phyloP scores from a whole-genome alignment of 2,113 vertebrate species.

The crab-eating macaque (Macaca fascicularis) region DNA sequence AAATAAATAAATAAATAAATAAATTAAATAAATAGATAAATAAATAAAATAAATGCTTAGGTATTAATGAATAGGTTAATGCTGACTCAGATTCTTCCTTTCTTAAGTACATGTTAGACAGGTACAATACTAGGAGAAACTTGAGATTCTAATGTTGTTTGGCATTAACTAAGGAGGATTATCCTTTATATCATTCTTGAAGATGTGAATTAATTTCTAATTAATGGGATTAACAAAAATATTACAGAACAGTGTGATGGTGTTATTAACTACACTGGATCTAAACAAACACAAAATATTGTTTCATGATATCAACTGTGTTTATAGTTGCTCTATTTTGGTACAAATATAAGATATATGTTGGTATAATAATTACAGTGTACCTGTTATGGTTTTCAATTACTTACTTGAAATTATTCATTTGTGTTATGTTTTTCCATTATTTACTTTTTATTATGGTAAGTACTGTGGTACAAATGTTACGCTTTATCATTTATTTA shows the following conservation, averaged over 20 bases:
- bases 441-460: background rate
- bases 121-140: background rate
- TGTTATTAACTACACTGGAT: constrained; percentile 55
- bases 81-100: background rate
- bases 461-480: background rate
- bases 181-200: background rate
- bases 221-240: constrained; percentile 64
- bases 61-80: background rate
- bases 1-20: too few relatives aligned
- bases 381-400: background rate
- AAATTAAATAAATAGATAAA: too few relatives aligned
- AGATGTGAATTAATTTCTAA: constrained; percentile 22
- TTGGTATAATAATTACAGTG: background rate
- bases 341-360: background rate
- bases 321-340: background rate
- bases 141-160: background rate
- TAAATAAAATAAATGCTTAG: background rate
- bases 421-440: background rate
- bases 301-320: background rate
- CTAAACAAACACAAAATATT: background rate
- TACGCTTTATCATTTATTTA: background rate
- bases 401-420: background rate
- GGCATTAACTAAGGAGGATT: background rate
- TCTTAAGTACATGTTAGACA: background rate
- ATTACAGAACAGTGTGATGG: constrained; percentile 38